These are phyloP conservation scores for Mormyrus lacerda DNA, from an alignment of 2,113 vertebrate species.

Conservation along the genomic window DNA sequence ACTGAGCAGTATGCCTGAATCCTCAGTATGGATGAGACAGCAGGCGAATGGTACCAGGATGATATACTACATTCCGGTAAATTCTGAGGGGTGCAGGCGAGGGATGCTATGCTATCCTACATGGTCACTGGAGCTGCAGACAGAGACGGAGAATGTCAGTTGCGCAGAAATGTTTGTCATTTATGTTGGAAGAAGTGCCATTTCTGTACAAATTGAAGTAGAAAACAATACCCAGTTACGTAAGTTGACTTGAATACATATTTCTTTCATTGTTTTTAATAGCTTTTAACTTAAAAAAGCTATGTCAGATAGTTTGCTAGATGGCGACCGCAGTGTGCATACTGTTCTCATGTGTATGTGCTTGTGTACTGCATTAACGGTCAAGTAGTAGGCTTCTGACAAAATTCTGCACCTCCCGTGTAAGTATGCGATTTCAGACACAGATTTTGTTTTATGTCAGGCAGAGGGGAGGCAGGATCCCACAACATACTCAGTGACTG, in stretches of 20 bases:
- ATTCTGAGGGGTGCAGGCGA: background rate
- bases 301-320: background rate
- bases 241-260: background rate
- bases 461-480: background rate
- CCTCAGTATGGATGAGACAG: background rate
- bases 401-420: background rate
- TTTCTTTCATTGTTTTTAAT: background rate
- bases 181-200: background rate
- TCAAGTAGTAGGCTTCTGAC: background rate
- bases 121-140: background rate
- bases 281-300: background rate
- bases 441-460: background rate
- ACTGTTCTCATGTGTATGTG: background rate
- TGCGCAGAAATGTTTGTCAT: background rate
- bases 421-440: background rate
- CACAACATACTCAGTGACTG: background rate
- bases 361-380: background rate
- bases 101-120: background rate
- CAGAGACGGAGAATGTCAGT: background rate
- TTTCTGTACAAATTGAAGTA: background rate
- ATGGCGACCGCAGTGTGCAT: background rate
- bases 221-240: background rate
- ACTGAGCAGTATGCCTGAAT: background rate
- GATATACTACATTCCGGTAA: background rate
- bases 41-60: background rate